Evolutionary conservation across 2,888 invertebrate genomes (phyloP).

Genomic region (Aleiodes leptofemur): DNA sequence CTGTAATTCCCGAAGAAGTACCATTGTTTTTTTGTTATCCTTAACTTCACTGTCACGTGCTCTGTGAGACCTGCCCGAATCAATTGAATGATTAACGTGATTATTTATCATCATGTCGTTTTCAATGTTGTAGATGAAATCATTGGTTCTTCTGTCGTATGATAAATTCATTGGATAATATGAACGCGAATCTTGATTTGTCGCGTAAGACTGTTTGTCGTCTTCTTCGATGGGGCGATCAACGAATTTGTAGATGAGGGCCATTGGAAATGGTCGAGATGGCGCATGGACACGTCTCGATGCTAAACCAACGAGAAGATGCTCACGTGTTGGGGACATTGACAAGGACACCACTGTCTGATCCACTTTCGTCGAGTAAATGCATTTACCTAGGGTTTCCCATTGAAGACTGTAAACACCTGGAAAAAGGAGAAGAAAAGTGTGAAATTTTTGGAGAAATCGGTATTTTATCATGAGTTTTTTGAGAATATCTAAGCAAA

Average conservation of each 20-base stretch:
- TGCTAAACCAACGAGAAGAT: constrained; percentile 88
- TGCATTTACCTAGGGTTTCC: constrained; percentile 84
- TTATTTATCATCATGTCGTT: constrained; percentile 43
- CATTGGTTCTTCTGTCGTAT: constrained; percentile 44
- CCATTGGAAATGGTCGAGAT: constrained; percentile 65
- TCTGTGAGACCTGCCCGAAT: constrained; percentile 55
- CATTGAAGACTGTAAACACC: constrained; percentile 89
- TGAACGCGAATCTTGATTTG: background rate
- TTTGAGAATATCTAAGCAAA: no score
- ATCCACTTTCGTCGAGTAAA: constrained; percentile 86
- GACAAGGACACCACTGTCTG: constrained; percentile 90
- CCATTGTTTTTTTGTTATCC: constrained; percentile 70
- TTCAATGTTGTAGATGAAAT: constrained; percentile 48
- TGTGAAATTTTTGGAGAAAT: constrained; percentile 10
- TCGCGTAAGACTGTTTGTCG: constrained; percentile 61
- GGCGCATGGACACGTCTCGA: constrained; percentile 79
- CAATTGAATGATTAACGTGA: constrained; percentile 34
- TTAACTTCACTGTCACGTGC: constrained; percentile 58
- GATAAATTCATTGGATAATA: constrained; percentile 44
- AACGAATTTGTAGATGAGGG: constrained; percentile 67
- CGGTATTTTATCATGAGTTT: no score
- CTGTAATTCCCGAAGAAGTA: constrained; percentile 81
- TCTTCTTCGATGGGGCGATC: constrained; percentile 68
- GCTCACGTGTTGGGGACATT: constrained; percentile 87
- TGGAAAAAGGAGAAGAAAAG: constrained; percentile 62